These are phyloP conservation scores for Excalfactoria chinensis DNA, from an alignment of 2,113 vertebrate genomes.

Conservation along the genomic window DNA sequence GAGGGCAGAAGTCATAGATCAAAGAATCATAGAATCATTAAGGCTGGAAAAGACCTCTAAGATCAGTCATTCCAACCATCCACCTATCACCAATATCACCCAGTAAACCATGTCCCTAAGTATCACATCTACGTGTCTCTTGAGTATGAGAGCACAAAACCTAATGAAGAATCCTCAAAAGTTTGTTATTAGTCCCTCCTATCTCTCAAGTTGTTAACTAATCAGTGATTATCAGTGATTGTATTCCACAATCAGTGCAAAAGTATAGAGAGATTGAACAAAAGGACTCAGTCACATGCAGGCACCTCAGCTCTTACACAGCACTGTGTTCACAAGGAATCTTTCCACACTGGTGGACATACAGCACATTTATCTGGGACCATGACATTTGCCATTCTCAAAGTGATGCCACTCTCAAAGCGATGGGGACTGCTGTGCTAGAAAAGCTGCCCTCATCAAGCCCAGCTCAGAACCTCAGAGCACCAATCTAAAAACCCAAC, in stretches of 20 bases:
- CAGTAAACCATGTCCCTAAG: no score
- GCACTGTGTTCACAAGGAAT: not conserved
- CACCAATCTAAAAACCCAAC: not conserved
- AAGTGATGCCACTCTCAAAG: not conserved
- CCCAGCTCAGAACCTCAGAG: not conserved
- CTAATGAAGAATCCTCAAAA: not conserved
- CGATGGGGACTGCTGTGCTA: not conserved
- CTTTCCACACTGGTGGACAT: not conserved
- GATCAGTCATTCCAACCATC: no score
- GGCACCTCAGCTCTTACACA: not conserved
- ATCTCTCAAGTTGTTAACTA: not conserved
- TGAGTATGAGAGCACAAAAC: not conserved
- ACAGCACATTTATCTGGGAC: not conserved
- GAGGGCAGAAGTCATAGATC: not conserved
- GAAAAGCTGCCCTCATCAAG: rapidly evolving
- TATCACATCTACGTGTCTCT: no score
- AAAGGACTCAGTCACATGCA: not conserved
- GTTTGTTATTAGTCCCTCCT: not conserved
- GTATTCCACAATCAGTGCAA: not conserved
- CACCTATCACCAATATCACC: no score
- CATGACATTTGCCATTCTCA: not conserved
- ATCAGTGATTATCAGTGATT: not conserved
- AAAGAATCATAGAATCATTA: no score
- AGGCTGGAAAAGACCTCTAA: no score
- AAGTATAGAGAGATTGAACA: not conserved